These are phyloP conservation scores for Conus canariensis DNA, from an alignment of 2,888 invertebrate species.

Conservation along the genomic window DNA sequence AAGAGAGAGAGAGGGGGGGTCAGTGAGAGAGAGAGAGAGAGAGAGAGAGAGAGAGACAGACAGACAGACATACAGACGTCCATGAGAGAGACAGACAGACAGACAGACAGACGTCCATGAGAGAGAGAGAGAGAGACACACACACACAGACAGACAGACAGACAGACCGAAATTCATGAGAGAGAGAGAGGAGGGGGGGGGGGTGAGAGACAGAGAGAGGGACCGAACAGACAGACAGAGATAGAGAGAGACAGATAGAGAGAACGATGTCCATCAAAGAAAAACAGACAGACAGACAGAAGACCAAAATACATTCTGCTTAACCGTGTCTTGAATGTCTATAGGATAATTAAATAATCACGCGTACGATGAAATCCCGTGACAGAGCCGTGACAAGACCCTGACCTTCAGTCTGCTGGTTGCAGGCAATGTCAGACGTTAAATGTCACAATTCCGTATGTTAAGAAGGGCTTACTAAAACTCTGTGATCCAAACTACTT, in stretches of 20 bases:
- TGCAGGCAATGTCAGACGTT: too few species aligned
- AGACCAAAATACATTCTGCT: too few species aligned
- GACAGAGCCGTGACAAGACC: too few species aligned
- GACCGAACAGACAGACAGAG: neutral
- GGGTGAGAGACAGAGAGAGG: neutral
- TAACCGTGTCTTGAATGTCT: too few species aligned
- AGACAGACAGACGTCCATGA: neutral
- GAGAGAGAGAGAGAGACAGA: neutral
- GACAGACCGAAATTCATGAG: neutral
- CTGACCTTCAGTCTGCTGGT: too few species aligned
- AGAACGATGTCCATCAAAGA: neutral
- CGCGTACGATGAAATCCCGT: too few species aligned
- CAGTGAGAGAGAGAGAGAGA: too few species aligned
- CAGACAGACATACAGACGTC: neutral
- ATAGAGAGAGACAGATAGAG: neutral
- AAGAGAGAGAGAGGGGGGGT: neutral
- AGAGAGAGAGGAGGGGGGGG: neutral
- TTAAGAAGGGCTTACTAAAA: too few species aligned
- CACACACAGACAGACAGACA: neutral
- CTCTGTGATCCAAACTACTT: too few species aligned
- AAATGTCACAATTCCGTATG: too few species aligned
- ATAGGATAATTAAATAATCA: too few species aligned
- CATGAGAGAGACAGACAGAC: neutral
- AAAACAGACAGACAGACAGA: neutral
- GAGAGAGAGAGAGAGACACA: too few species aligned